These are phyloP conservation scores for Dorcus hopei DNA, from an alignment of 2,888 invertebrate species.

Conservation along the genomic window DNA sequence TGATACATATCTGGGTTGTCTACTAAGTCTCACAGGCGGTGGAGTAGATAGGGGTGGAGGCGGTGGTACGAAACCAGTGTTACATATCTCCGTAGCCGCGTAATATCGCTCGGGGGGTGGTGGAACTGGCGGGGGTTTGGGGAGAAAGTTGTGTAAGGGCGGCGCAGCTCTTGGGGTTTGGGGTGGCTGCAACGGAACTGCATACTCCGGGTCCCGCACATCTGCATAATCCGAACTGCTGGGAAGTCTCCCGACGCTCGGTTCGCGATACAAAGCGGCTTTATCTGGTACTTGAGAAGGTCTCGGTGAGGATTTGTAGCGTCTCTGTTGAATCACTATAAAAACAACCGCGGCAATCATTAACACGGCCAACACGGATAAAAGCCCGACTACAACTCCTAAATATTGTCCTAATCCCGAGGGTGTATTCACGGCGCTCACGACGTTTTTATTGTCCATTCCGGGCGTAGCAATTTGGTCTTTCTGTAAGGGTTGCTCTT, in stretches of 20 bases:
- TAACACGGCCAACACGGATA: slow-evolving; percentile 43
- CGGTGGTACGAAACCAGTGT: slow-evolving; percentile 47
- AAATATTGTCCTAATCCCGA: slow-evolving; percentile 44
- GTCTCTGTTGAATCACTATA: slow-evolving; percentile 44
- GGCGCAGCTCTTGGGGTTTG: slow-evolving; percentile 54
- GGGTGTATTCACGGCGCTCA: slow-evolving; percentile 42
- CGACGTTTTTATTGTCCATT: slow-evolving; percentile 39
- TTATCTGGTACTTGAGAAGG: slow-evolving; percentile 45
- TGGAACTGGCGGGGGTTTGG: slow-evolving; percentile 62
- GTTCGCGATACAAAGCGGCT: slow-evolving; percentile 46
- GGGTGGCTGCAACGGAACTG: slow-evolving; percentile 57
- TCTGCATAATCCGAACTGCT: slow-evolving; percentile 45
- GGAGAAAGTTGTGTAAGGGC: slow-evolving; percentile 56
- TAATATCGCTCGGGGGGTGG: slow-evolving; percentile 70
- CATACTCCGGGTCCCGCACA: slow-evolving; percentile 61
- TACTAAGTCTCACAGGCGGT: slow-evolving; percentile 48
- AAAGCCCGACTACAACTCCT: slow-evolving; percentile 45
- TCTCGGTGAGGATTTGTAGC: slow-evolving; percentile 41
- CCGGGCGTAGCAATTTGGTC: slow-evolving; percentile 34
- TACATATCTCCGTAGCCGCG: slow-evolving; percentile 67
- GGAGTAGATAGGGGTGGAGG: slow-evolving; percentile 46
- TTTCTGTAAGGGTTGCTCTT: slow-evolving; percentile 31
- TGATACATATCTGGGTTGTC: slow-evolving; percentile 47
- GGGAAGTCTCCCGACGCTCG: slow-evolving; percentile 39
- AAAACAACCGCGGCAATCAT: slow-evolving; percentile 44